These are phyloP conservation scores for Phyllostomus hastatus DNA, from an alignment of 2,113 vertebrate species.

Conservation along the genomic window DNA sequence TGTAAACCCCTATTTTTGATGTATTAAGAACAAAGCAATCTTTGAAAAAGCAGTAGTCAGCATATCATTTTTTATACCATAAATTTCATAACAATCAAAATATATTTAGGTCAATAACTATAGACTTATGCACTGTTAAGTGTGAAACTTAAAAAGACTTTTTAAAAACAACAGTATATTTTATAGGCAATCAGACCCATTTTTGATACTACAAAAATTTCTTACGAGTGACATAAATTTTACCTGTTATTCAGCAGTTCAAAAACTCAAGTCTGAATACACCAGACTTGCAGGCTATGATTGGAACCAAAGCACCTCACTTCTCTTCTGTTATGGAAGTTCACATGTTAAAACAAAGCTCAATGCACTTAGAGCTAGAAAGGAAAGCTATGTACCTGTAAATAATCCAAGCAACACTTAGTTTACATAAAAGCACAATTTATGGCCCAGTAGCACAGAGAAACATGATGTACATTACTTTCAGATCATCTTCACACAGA, in stretches of 20 bases:
- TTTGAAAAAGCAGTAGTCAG: not conserved
- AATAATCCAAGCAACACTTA: conserved; percentile 54
- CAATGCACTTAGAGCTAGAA: not conserved
- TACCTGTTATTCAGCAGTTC: not conserved
- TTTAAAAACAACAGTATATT: not conserved
- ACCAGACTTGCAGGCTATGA: not conserved
- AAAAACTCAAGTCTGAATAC: not conserved
- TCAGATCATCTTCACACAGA: conserved; percentile 59
- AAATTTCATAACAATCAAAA: conserved; percentile 32
- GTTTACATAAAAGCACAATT: conserved; percentile 61
- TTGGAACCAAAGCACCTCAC: not conserved
- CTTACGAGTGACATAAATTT: not conserved
- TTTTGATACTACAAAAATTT: not conserved
- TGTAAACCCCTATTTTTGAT: not conserved
- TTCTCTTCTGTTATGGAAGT: conserved; percentile 14
- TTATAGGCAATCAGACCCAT: not conserved
- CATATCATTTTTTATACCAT: not conserved
- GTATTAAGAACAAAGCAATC: conserved; percentile 57
- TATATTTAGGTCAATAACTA: conserved; percentile 36
- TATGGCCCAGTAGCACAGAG: conserved; percentile 45
- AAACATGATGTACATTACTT: conserved; percentile 55
- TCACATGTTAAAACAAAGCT: conserved; percentile 47
- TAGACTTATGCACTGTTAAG: not conserved
- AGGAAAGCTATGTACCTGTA: conserved; percentile 53
- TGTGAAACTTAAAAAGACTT: conserved; percentile 35